phyloP scores from a whole-genome alignment of 2,888 invertebrate genomes.

The Drosophila greeni region DNA sequence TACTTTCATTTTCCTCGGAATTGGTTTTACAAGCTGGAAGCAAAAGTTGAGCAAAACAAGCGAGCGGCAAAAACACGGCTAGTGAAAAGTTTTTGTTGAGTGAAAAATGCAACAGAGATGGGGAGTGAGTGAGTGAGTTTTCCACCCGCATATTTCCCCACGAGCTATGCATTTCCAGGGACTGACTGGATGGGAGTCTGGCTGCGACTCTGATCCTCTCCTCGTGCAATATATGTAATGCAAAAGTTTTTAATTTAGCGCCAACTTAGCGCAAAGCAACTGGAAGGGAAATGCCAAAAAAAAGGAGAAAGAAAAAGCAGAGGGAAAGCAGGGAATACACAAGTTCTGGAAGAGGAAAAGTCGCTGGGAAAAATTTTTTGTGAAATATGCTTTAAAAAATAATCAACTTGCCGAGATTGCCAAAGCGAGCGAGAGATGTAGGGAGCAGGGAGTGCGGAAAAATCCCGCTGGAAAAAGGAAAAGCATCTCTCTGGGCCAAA shows the following conservation, averaged over 20 bases:
- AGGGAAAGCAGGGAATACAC: not conserved
- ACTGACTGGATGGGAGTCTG: slow-evolving; percentile 32
- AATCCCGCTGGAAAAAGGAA: not conserved
- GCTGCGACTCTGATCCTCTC: slow-evolving; percentile 39
- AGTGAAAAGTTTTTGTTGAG: slow-evolving; percentile 54
- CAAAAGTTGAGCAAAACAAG: slow-evolving; percentile 60
- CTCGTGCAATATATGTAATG: slow-evolving; percentile 69
- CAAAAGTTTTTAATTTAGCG: slow-evolving; percentile 74
- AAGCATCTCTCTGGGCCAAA: slow-evolving; percentile 24
- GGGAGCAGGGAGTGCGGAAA: not conserved
- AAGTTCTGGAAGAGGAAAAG: not conserved
- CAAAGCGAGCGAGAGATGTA: slow-evolving; percentile 17
- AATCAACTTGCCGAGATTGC: slow-evolving; percentile 61
- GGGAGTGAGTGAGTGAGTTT: slow-evolving; percentile 6
- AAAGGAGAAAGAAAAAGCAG: not conserved
- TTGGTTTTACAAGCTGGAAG: slow-evolving; percentile 70
- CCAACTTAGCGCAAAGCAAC: slow-evolving; percentile 74
- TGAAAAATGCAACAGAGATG: slow-evolving; percentile 64
- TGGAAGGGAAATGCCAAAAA: slow-evolving; percentile 54
- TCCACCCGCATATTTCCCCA: slow-evolving; percentile 10
- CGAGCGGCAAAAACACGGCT: slow-evolving; percentile 39
- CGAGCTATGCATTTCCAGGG: slow-evolving; percentile 49
- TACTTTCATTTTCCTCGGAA: slow-evolving; percentile 71
- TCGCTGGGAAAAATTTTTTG: slow-evolving; percentile 25
- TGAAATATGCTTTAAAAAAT: slow-evolving; percentile 71